Evolutionary conservation across 2,888 invertebrate genomes (phyloP), one percentile per base, ranked within the genome.

Genomic region (Diplazon laetatorius): DNA sequence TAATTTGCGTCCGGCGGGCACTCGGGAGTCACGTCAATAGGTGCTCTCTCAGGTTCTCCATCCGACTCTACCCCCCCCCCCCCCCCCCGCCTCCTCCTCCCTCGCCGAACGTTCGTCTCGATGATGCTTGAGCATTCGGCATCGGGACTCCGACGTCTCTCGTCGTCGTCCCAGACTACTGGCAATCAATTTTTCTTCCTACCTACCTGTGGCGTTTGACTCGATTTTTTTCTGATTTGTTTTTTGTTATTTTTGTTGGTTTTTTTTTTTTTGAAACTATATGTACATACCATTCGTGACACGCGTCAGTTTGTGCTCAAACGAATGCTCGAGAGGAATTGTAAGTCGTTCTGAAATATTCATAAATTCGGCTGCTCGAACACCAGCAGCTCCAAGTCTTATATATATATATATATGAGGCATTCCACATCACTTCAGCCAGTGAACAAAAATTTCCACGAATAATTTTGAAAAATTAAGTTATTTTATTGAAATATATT

Each of bases 1-100:
- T 76, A 73, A 79, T 72, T 79, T 68, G 76, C 72, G 72, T 72
- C 48, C 75, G 59, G 46, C 63, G 55, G 39, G 59, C 46, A 39
- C 30, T 35, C 18, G 42, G 42, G 10, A 60, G 59, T 44, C 68
- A 42, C 42, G 46, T 48, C 18, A 22, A 60, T 42, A 74, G 22
- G 62, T 55, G n/a, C 30, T 37, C 66, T n/a, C 69, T 37, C 16
- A 12, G 30, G 30, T n/a, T 59, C 35, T 46, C 50, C 37, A n/a
- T 50, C 16, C 59, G 30, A 14, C 16, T 30, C 20, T 18, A n/a
- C 39, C 39, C 57, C n/a, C 30, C 6, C 46, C 22, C 48, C n/a
- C 37, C 22, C 48, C 16, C 59, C 35, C 22, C 16, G 30, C 20
- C 35, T 22, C 39, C 39, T 59, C n/a, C 30, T 30, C 46, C 22